Evolutionary conservation across 2,113 vertebrate species (phyloP).

Genomic region (Junco hyemalis): DNA sequence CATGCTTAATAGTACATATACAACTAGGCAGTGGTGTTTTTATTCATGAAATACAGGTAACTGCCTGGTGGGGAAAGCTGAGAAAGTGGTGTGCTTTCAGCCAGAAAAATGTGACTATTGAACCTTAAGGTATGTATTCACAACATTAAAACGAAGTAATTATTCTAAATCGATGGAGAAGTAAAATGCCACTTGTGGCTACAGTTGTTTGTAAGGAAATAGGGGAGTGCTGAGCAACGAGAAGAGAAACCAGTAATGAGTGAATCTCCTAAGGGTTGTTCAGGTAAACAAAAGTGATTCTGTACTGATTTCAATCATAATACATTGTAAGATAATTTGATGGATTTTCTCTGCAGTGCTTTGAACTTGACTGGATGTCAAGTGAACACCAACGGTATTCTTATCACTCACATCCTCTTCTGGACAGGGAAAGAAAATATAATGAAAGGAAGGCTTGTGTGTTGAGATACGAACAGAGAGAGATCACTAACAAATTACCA

Average conservation of each 20-base stretch:
- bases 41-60: neutral
- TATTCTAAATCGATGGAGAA: neutral
- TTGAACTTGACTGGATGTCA: neutral
- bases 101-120: neutral
- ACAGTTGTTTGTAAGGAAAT: neutral
- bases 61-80: neutral
- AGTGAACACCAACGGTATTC: neutral
- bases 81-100: neutral
- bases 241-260: neutral
- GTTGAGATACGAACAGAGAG: neutral
- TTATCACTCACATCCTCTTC: neutral
- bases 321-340: neutral
- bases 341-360: neutral
- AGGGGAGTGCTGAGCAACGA: neutral
- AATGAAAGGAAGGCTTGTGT: neutral
- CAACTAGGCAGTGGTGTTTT: neutral
- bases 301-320: neutral
- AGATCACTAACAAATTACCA: neutral
- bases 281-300: neutral
- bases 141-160: neutral
- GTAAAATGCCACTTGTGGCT: neutral
- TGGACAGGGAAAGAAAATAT: neutral
- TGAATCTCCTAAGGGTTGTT: neutral
- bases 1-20: neutral
- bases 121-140: neutral